These are phyloP conservation scores for Amiota minor DNA, from an alignment of 2,888 invertebrate species.

Conservation along the genomic window DNA sequence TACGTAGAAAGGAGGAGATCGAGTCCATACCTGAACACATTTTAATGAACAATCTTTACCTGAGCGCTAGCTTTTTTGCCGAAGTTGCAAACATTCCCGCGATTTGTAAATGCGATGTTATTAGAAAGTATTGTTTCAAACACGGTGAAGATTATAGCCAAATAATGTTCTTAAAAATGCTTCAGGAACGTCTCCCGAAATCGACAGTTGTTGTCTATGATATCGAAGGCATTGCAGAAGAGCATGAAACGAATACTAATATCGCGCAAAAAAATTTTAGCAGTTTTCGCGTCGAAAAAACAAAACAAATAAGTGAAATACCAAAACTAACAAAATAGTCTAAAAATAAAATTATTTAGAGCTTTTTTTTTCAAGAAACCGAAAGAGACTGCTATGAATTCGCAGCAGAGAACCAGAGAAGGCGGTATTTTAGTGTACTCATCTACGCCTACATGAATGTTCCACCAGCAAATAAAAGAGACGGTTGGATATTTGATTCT, in stretches of 20 bases:
- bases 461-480: constrained; percentile 26
- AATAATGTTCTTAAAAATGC: no score
- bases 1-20: constrained; percentile 20
- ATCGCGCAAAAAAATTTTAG: no score
- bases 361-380: no score
- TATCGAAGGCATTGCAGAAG: background rate
- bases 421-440: constrained; percentile 43
- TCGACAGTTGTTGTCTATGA: background rate
- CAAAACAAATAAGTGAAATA: no score
- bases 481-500: constrained; percentile 46
- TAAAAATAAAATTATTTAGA: no score
- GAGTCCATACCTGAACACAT: constrained; percentile 32
- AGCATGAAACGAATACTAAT: background rate
- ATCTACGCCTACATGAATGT: constrained; percentile 50
- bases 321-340: no score
- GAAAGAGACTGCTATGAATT: no score
- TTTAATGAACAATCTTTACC: constrained; percentile 35
- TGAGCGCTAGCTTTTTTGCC: constrained; percentile 39
- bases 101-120: constrained; percentile 44
- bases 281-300: no score
- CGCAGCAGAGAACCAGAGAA: no score
- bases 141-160: background rate
- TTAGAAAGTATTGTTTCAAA: background rate
- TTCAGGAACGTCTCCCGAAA: background rate
- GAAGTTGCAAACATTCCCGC: constrained; percentile 40